phyloP scores from a whole-genome alignment of 2,797 vertebrate species.

The Podargus strigoides region DNA sequence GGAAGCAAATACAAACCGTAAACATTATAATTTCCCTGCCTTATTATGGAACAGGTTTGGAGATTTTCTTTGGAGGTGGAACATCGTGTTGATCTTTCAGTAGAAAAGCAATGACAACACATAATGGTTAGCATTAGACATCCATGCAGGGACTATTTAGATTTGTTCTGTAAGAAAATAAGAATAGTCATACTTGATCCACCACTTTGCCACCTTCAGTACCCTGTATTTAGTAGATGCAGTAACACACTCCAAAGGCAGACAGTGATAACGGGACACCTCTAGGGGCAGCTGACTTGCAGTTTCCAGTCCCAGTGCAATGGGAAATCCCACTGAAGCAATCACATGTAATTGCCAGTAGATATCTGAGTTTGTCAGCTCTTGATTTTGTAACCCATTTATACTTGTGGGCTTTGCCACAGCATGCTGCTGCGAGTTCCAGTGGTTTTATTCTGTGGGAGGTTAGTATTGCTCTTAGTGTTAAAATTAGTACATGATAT shows the following conservation, averaged over 20 bases:
- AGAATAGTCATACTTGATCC: neutral
- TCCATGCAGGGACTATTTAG: neutral
- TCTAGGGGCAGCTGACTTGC: neutral
- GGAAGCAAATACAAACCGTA: neutral
- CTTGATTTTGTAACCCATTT: neutral
- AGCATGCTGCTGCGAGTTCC: neutral
- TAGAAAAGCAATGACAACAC: neutral
- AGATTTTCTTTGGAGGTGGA: neutral
- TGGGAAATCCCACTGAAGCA: neutral
- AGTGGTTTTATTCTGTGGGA: neutral
- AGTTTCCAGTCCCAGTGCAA: neutral
- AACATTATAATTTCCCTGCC: neutral
- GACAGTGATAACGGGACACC: neutral
- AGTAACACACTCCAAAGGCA: neutral
- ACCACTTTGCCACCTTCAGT: neutral
- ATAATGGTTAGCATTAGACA: neutral
- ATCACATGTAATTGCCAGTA: neutral
- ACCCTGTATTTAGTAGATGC: neutral
- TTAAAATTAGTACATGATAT: neutral
- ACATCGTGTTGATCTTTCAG: neutral
- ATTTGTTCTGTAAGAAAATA: neutral
- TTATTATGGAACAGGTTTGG: neutral
- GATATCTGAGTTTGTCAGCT: neutral
- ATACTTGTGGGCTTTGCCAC: neutral
- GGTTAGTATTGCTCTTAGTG: neutral